phyloP scores from a whole-genome alignment of 2,888 invertebrate genomes.

The Philaethria dido region DNA sequence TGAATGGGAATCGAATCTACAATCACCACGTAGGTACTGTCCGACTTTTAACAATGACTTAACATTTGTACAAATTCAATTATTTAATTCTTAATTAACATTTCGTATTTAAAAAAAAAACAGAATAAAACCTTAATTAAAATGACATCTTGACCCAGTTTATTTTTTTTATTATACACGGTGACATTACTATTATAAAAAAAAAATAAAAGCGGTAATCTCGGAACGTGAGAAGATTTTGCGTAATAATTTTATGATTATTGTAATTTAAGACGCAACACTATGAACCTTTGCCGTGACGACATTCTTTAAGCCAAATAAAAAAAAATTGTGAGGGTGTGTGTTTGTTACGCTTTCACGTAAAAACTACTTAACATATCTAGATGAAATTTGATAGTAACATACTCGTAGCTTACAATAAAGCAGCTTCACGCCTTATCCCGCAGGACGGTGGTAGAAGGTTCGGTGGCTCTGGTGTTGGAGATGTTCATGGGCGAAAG shows the following conservation, averaged over 20 bases:
- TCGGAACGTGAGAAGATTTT: constrained; percentile 13
- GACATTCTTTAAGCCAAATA: not conserved
- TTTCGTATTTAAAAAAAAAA: not conserved
- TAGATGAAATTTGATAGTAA: no score
- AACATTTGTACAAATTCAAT: not conserved
- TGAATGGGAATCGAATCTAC: no score
- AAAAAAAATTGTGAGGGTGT: no score
- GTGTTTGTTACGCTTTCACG: no score
- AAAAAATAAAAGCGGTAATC: constrained; percentile 2
- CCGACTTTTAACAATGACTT: no score
- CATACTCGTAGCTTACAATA: no score
- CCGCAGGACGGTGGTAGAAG: no score
- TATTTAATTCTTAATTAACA: constrained; percentile 1
- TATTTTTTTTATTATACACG: not conserved
- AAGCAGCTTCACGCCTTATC: no score
- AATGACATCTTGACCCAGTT: constrained; percentile 11
- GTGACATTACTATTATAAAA: not conserved
- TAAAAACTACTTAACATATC: no score
- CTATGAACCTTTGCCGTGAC: not conserved
- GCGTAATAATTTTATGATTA: constrained; percentile 8
- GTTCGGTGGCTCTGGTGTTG: no score
- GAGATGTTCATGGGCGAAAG: no score
- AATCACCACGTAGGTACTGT: no score
- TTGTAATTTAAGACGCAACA: constrained; percentile 5
- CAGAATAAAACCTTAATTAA: not conserved